A percentile compares a stretch with the other conserved stretches of the same genome.
These are phyloP conservation scores for Pyrrhosoma nymphula DNA, from an alignment of 2,888 invertebrate genomes.

Conservation along the genomic window DNA sequence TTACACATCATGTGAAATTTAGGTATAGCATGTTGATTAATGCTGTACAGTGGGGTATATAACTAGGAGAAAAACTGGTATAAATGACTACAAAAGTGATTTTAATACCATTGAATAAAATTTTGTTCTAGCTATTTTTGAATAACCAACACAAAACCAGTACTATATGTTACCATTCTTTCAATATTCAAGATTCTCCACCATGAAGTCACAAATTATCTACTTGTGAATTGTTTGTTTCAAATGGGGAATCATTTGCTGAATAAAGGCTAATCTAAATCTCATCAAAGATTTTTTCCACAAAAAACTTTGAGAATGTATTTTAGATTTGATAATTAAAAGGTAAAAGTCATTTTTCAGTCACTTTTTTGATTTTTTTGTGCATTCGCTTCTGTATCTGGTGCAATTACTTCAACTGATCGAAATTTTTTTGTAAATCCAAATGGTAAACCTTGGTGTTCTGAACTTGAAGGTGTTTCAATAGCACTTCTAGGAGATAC, in stretches of 20 bases:
- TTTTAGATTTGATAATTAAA: background rate
- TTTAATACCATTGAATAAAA: background rate
- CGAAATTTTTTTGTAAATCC: conserved; percentile 58
- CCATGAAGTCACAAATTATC: background rate
- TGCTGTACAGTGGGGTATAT: too few relatives aligned
- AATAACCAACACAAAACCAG: background rate
- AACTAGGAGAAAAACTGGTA: too few relatives aligned
- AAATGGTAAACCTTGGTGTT: conserved; percentile 47
- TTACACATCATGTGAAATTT: too few relatives aligned
- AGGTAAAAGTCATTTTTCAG: background rate
- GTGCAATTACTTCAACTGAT: conserved; percentile 53
- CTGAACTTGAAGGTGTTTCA: background rate
- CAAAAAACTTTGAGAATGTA: background rate
- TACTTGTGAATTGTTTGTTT: background rate
- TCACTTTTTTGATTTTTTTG: background rate
- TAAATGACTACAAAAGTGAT: background rate
- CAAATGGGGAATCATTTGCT: background rate
- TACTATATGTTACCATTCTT: background rate
- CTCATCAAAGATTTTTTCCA: background rate
- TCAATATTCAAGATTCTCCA: background rate
- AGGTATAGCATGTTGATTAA: too few relatives aligned
- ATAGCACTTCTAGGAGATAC: conserved; percentile 25
- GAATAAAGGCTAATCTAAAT: background rate
- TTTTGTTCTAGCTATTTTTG: background rate
- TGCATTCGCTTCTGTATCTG: background rate